These are phyloP conservation scores for Tetropium fuscum DNA, from an alignment of 2,888 invertebrate species.

Conservation along the genomic window DNA sequence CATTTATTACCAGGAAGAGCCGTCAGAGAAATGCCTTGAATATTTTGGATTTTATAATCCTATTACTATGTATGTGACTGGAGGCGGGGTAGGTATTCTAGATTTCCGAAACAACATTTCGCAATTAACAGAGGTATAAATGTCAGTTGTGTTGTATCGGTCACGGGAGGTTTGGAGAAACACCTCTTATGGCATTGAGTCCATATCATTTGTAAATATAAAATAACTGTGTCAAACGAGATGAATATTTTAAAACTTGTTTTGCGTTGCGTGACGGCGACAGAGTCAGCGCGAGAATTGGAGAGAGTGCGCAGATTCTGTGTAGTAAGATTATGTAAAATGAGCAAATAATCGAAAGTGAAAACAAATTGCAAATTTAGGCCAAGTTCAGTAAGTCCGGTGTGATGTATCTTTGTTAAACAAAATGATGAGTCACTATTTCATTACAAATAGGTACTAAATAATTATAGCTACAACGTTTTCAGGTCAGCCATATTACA, in stretches of 20 bases:
- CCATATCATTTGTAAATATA: constrained; percentile 16
- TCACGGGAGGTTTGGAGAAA: constrained; percentile 6
- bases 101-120: constrained; percentile 4
- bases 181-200: constrained; percentile 8
- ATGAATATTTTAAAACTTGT: constrained; percentile 35
- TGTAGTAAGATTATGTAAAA: constrained; percentile 58
- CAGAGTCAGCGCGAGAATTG: constrained; percentile 19
- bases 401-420: constrained; percentile 39
- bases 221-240: constrained; percentile 26
- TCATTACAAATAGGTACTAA: constrained; percentile 27
- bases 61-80: neutral
- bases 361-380: constrained; percentile 59
- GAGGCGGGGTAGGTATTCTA: constrained; percentile 1
- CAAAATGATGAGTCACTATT: constrained; percentile 40
- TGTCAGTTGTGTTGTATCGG: constrained; percentile 5
- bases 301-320: constrained; percentile 28
- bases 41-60: neutral
- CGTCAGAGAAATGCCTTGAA: constrained; percentile 2
- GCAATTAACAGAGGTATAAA: neutral
- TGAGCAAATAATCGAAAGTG: constrained; percentile 61
- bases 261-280: constrained; percentile 33
- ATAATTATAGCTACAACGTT: neutral
- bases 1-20: constrained; percentile 3
- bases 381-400: constrained; percentile 61
- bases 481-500: neutral